These are phyloP conservation scores for Clarias magur DNA, from an alignment of 2,113 vertebrate species.

Conservation along the genomic window DNA sequence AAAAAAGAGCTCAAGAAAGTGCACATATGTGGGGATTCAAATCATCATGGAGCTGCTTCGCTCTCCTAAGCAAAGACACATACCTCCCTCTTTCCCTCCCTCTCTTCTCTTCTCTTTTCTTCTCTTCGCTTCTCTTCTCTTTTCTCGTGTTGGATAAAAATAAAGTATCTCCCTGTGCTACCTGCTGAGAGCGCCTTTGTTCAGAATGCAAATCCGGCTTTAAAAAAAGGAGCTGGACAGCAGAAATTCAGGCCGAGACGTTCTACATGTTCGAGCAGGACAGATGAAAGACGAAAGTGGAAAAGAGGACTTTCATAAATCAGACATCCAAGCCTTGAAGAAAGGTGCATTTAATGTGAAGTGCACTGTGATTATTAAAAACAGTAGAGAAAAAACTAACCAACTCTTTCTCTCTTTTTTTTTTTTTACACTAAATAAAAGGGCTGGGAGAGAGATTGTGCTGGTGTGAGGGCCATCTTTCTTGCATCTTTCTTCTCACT, in stretches of 20 bases:
- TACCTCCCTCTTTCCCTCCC: not conserved
- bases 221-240: not conserved
- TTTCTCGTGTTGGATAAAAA: slow-evolving; percentile 9
- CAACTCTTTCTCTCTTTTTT: not conserved
- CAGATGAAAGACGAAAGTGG: not conserved
- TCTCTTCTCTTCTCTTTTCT: not conserved
- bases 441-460: no score
- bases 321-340: not conserved
- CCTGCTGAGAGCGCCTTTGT: slow-evolving; percentile 23
- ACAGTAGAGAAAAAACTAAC: not conserved
- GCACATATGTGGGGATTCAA: not conserved
- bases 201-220: slow-evolving; percentile 14
- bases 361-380: not conserved
- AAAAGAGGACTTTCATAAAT: not conserved
- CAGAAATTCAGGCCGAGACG: not conserved
- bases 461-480: slow-evolving; percentile 1
- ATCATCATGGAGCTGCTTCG: not conserved
- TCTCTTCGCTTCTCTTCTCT: no score
- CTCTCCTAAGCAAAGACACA: not conserved
- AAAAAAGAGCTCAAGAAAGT: not conserved
- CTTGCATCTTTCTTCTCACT: not conserved
- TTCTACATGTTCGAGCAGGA: not conserved
- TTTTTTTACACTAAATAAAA: not conserved
- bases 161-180: not conserved
- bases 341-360: not conserved